A percentile compares a stretch with the other conserved stretches of the same genome.
phyloP scores from a whole-genome alignment of 37 sponge, comb jelly and placozoan genomes.

The Lycopodina hypogea region DNA sequence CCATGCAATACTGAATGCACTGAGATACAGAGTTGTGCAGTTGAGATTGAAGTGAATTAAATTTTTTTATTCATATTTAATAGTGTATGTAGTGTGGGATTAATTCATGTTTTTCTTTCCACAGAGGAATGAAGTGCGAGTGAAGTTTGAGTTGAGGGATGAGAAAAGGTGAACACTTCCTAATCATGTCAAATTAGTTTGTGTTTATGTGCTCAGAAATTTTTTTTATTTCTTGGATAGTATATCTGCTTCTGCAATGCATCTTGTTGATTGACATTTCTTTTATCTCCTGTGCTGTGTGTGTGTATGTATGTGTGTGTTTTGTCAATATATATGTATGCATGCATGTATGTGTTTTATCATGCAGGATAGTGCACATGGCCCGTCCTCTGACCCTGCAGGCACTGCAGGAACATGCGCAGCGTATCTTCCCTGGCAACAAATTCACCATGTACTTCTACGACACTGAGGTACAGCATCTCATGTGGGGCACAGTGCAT shows the following conservation, averaged over 20 bases:
- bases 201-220: not conserved
- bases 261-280: too few relatives aligned
- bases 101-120: not conserved
- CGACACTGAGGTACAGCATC: conserved; percentile 55
- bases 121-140: conserved; percentile 25
- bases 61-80: too few relatives aligned
- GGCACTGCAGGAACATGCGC: conserved; percentile 10
- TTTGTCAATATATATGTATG: too few relatives aligned
- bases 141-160: conserved; percentile 69
- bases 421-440: conserved; percentile 52
- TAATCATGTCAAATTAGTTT: too few relatives aligned
- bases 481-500: not conserved
- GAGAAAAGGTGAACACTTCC: conserved; percentile 49
- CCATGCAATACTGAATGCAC: too few relatives aligned
- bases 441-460: conserved; percentile 57
- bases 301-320: too few relatives aligned
- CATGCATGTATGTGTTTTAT: not conserved
- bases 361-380: conserved; percentile 45
- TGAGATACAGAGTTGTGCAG: too few relatives aligned
- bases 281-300: too few relatives aligned
- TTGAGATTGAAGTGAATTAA: too few relatives aligned
- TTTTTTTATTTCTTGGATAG: too few relatives aligned
- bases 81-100: too few relatives aligned
- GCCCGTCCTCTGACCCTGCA: conserved; percentile 41
- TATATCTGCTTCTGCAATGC: too few relatives aligned